Base-by-base conservation (phyloP, 1,140 invertebrate species). In the Helicoverpa armigera region DNA sequence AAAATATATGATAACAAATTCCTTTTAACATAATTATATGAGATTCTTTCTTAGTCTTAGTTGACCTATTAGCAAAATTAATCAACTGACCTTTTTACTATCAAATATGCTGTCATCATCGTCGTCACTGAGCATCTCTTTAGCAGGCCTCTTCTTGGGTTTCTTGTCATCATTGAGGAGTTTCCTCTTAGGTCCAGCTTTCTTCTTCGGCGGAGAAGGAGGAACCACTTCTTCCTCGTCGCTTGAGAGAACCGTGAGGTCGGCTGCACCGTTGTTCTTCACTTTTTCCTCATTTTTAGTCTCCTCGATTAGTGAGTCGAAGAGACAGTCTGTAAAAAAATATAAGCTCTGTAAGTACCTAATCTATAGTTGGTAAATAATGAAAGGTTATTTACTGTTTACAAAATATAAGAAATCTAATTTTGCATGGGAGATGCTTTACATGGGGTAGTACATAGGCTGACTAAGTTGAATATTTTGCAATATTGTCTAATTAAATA, bases 241-340 rank as follows among this genome's bases (percentile, higher is more conserved):
- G 80, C 94, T 96, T 75, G 88, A 95, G 65, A 88, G 85, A 16
- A 78, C 94, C 84, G 81, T 91, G 2, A 81, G 74, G 35, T 85
- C 77, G 1, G 74, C 43, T 11, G 90, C 82, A 78, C 87, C 54
- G 60, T 89, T 88, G 29, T 85, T 79, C 13, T 89, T 86, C n/a
- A 61, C 48, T 63, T 86, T 88, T n/a, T 82, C 70, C 1, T 75
- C 53, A 12, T 91, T 93, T 82, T 93, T 93, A 2, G 91, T 87
- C 73, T 95, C 93, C 76, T 95, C 95, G 80, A 95, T 95, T 51
- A 95, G 81, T 0, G 95, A 95, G 84, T 95, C 95, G 83, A 95
- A 95, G 13, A 95, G 85, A 78, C 94, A 95, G 81, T 95, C 95
- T 95, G 87, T 31, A 83, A 88, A 16, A 58, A 18, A 10, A 58